Evolutionary conservation across 1,140 invertebrate genomes (phyloP), one percentile per base, ranked within the genome.

Genomic region (Physella acuta): DNA sequence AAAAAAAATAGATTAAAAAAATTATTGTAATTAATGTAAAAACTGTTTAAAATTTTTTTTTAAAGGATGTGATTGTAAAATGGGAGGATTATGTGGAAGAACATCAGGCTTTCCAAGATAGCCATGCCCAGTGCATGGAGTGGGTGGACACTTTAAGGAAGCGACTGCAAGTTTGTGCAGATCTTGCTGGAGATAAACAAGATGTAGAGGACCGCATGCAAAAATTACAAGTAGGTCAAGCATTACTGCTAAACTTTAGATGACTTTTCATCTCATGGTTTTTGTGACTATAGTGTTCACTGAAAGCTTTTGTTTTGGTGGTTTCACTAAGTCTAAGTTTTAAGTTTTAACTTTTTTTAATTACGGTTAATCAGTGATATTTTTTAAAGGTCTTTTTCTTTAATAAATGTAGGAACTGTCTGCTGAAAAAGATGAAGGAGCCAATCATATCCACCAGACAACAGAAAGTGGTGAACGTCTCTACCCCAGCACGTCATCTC

Each of bases 401-500:
- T n/a, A n/a, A n/a, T n/a, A n/a, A n/a, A n/a, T 73, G 0, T 49
- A 85, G 75, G 90, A 93, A 74, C 86, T 97, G 36, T 89, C 90
- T 11, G 93, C 95, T 76, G 89, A 90, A 0, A 89, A 91, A 72
- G 92, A 92, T 24, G 91, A 91, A 75, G 92, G 94, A 78, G 91
- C 90, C 60, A 88, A 89, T n/a, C 88, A 89, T 52, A 93, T 97
- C 81, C 94, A 97, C 79, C 89, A 90, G 68, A 87, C 97, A 0
- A 88, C 95, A 30, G 94, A 95, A 78, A 88, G 91, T 63, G 95
- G 94, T 14, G 95, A 98, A 85, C 93, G 93, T 82, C 83, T 98
- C 0, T 98, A 97, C 78, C 88, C 91, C 0, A 94, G 94, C 75
- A 98, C 95, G 8, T 94, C 94, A 58, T 93, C 94, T 1, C 94